A percentile compares a stretch with the other conserved stretches of the same genome.
Evolutionary conservation across 92 coral and sea anemone species (phyloP).

Genomic region (Porites rus): DNA sequence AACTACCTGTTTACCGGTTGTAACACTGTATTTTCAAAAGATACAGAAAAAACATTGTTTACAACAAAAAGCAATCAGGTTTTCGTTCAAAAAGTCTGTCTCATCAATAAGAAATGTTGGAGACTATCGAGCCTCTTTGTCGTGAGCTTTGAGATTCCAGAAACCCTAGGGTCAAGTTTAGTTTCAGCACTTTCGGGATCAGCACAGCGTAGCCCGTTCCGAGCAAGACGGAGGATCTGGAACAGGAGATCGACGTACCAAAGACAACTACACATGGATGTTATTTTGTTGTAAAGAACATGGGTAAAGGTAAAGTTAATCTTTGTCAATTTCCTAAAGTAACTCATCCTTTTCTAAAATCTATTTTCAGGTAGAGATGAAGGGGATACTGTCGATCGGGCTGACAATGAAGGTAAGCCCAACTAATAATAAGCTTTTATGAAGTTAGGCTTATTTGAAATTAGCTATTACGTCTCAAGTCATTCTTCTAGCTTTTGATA

Average conservation of each 20-base stretch:
- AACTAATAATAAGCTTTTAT: slow-evolving; percentile 17
- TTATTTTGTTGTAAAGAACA: slow-evolving; percentile 21
- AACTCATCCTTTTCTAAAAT: slow-evolving; percentile 16
- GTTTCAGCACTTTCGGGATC: no score
- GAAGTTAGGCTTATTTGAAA: slow-evolving; percentile 8
- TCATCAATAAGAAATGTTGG: no score
- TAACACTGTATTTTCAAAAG: no score
- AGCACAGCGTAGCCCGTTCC: no score
- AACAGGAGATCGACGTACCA: no score
- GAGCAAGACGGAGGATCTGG: no score
- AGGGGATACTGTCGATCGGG: slow-evolving; percentile 12
- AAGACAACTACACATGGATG: not conserved
- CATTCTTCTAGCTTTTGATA: slow-evolving; percentile 13
- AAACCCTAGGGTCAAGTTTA: no score
- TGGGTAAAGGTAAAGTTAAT: slow-evolving; percentile 20
- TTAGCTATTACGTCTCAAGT: not conserved
- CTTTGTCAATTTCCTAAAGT: slow-evolving; percentile 14
- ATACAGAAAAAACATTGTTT: not conserved
- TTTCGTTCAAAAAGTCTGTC: not conserved
- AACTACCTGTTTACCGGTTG: no score
- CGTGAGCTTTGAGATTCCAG: no score
- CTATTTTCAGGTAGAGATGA: slow-evolving; percentile 25
- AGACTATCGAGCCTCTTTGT: no score
- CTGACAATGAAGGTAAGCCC: slow-evolving; percentile 17
- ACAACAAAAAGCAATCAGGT: not conserved